Percentiles rank a stretch among this genome's conserved stretches.
These are phyloP conservation scores for Sitodiplosis mosellana DNA, from an alignment of 1,140 invertebrate genomes.

Conservation along the genomic window DNA sequence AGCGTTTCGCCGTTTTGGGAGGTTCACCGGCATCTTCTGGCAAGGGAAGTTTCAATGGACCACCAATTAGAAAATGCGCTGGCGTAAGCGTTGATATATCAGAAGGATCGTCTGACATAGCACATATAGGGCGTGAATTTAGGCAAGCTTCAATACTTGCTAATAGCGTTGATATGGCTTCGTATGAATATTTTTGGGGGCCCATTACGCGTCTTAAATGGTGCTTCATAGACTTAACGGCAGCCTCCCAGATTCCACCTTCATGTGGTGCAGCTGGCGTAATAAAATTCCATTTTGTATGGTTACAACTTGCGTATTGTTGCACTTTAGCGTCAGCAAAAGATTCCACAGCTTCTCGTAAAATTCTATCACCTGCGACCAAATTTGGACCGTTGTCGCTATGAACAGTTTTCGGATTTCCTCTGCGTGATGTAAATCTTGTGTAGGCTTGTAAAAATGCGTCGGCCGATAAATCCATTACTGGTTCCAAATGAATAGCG, in stretches of 20 bases:
- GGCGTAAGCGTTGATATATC: not conserved
- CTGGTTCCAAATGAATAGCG: slow-evolving; percentile 2
- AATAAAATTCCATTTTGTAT: slow-evolving; percentile 2
- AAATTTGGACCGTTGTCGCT: slow-evolving; percentile 1
- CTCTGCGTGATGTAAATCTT: not conserved
- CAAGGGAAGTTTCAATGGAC: not conserved
- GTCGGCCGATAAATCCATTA: not conserved
- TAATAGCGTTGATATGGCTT: not conserved
- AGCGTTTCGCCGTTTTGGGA: too few species aligned
- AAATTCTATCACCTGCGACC: not conserved
- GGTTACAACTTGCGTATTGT: too few species aligned
- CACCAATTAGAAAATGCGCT: not conserved
- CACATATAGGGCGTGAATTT: not conserved
- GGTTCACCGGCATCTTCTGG: not conserved
- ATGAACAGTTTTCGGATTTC: not conserved
- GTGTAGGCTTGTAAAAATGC: not conserved
- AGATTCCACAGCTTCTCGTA: not conserved
- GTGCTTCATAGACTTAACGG: too few species aligned
- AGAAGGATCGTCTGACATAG: not conserved
- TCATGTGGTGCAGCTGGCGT: not conserved
- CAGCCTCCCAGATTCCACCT: not conserved
- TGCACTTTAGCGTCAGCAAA: not conserved
- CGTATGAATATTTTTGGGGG: not conserved
- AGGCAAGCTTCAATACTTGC: not conserved
- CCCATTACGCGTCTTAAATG: not conserved